Evolutionary conservation across 2,113 vertebrate genomes (phyloP).

Genomic region (Patagioenas fasciata): DNA sequence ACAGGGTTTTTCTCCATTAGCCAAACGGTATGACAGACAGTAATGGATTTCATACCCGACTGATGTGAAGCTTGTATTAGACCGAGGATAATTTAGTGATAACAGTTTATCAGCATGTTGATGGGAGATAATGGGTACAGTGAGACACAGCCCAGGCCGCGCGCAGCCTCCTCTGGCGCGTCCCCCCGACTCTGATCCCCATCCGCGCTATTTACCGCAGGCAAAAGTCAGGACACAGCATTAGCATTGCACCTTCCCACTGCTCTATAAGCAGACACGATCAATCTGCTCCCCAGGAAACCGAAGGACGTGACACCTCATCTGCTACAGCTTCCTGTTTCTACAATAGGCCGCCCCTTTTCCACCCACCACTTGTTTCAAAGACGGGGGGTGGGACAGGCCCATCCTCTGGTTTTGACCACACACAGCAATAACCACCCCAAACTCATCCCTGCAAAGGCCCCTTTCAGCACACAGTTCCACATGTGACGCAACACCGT

Average conservation of each 20-base stretch:
- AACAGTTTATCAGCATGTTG: constrained; percentile 80
- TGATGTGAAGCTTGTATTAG: constrained; percentile 80
- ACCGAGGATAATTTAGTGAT: constrained; percentile 84
- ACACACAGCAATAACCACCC: not conserved
- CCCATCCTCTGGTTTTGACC: not conserved
- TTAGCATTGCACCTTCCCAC: not conserved
- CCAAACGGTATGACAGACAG: constrained; percentile 79
- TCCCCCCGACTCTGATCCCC: not conserved
- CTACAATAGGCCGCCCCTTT: not conserved
- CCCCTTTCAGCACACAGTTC: not conserved
- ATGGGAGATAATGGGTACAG: constrained; percentile 77
- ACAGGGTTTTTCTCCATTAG: constrained; percentile 72
- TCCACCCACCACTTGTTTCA: not conserved
- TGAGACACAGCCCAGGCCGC: constrained; percentile 40
- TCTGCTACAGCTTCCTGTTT: not conserved
- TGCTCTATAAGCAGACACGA: not conserved
- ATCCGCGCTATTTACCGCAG: not conserved
- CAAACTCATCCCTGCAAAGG: not conserved
- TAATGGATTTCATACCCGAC: constrained; percentile 82
- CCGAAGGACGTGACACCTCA: not conserved
- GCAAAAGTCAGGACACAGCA: not conserved
- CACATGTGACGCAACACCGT: rapidly evolving
- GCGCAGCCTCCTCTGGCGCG: not conserved
- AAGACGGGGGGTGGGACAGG: not conserved
- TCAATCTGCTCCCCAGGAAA: not conserved